Evolutionary conservation across 2,113 vertebrate genomes (phyloP).

Genomic region (Menura novaehollandiae): DNA sequence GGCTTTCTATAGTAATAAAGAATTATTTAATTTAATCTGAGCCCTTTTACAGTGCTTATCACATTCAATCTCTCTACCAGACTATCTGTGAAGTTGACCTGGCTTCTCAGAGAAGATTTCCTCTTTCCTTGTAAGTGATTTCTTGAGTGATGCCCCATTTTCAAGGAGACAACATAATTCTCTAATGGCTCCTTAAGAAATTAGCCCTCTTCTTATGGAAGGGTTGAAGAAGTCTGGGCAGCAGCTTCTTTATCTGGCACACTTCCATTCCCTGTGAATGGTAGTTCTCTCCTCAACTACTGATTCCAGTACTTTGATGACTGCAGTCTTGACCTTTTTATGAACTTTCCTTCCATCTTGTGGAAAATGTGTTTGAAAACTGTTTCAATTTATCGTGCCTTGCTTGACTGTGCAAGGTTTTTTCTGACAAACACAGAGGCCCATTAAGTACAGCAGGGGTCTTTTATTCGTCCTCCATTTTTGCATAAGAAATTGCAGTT

Average conservation of each 20-base stretch:
- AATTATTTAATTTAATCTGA: constrained; percentile 39
- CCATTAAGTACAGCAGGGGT: background rate
- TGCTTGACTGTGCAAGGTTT: background rate
- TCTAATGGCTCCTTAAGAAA: background rate
- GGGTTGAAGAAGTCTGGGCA: background rate
- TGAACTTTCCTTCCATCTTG: background rate
- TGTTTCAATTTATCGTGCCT: background rate
- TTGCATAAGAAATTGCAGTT: background rate
- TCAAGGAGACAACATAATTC: constrained; percentile 9
- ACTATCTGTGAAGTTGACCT: background rate
- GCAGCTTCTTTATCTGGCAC: background rate
- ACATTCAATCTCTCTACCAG: background rate
- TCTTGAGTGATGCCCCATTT: constrained; percentile 7
- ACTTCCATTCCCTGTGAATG: background rate
- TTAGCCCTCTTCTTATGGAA: background rate
- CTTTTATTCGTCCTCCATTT: background rate
- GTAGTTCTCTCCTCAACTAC: background rate
- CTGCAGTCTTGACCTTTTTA: background rate
- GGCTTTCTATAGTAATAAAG: background rate
- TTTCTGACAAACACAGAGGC: background rate
- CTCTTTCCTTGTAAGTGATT: background rate
- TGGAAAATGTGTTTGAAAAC: background rate
- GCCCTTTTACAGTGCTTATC: constrained; percentile 10
- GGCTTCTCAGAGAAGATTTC: constrained; percentile 7
- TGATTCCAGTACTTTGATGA: background rate